These are phyloP conservation scores for Xiphophorus hellerii DNA, from an alignment of 2,113 vertebrate genomes.

Conservation along the genomic window DNA sequence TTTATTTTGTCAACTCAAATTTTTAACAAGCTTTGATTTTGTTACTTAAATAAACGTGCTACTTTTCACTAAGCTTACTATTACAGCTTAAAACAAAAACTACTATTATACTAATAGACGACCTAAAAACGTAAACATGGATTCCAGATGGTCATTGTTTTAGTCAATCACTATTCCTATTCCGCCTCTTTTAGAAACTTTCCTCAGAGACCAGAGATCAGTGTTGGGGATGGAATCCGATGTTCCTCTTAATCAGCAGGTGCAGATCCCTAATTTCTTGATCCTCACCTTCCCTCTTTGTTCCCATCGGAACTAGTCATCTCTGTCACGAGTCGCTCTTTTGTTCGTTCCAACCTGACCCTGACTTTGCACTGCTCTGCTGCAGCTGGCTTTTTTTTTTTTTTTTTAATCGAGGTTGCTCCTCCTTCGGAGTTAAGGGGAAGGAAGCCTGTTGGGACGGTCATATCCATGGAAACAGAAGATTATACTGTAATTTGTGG, in stretches of 20 bases:
- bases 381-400: constrained; percentile 17
- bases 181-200: too few species aligned
- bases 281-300: too few species aligned
- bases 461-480: constrained; percentile 74
- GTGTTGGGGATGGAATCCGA: background rate
- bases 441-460: constrained; percentile 59
- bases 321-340: too few species aligned
- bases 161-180: too few species aligned
- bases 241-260: background rate
- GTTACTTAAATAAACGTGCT: too few species aligned
- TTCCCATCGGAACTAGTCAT: too few species aligned
- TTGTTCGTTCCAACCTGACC: background rate
- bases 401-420: constrained; percentile 58
- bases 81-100: background rate
- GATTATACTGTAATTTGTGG: constrained; percentile 63
- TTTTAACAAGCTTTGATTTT: background rate
- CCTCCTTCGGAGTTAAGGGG: constrained; percentile 51
- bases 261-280: background rate
- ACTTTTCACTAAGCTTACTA: too few species aligned
- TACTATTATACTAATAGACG: background rate
- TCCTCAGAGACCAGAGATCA: background rate
- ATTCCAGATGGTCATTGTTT: background rate
- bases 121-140: background rate
- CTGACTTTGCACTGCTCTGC: constrained; percentile 24
- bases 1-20: too few species aligned